Conservation (phyloP, 2,888 invertebrate genomes). For the Eupithecia dodoneata region DNA sequence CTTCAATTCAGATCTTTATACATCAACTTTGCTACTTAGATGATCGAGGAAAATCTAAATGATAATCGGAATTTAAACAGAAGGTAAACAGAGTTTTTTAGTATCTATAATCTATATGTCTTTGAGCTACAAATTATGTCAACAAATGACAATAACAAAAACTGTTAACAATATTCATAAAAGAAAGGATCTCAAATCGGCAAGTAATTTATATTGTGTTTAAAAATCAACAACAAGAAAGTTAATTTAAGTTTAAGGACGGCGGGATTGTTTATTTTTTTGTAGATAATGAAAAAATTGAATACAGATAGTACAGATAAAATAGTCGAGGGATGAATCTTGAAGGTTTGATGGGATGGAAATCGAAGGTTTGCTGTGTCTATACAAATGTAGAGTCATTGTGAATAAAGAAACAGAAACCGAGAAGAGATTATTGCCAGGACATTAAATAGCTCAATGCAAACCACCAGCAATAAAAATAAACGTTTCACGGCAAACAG, state of each 20-base stretch:
- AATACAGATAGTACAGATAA: not conserved
- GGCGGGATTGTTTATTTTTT: no score
- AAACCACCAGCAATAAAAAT: constrained; percentile 2
- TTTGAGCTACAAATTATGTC: no score
- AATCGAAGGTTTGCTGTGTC: not conserved
- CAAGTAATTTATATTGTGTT: no score
- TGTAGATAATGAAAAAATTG: no score
- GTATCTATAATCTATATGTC: no score
- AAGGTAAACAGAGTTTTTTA: not conserved
- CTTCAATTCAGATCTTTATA: not conserved
- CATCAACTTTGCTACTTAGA: not conserved
- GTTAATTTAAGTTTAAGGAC: no score
- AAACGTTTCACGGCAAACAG: constrained; percentile 7
- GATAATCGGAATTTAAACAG: not conserved
- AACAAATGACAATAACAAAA: no score
- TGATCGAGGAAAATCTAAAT: not conserved
- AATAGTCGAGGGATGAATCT: not conserved
- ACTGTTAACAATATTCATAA: no score
- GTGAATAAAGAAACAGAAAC: not conserved
- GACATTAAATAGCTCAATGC: constrained; percentile 3
- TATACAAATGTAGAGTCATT: not conserved
- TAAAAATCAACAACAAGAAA: no score
- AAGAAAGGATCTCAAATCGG: no score
- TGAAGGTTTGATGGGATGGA: not conserved
- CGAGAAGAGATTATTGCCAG: not conserved